Evolutionary conservation across 2,888 invertebrate species (phyloP).

Genomic region (Biston stratarius): DNA sequence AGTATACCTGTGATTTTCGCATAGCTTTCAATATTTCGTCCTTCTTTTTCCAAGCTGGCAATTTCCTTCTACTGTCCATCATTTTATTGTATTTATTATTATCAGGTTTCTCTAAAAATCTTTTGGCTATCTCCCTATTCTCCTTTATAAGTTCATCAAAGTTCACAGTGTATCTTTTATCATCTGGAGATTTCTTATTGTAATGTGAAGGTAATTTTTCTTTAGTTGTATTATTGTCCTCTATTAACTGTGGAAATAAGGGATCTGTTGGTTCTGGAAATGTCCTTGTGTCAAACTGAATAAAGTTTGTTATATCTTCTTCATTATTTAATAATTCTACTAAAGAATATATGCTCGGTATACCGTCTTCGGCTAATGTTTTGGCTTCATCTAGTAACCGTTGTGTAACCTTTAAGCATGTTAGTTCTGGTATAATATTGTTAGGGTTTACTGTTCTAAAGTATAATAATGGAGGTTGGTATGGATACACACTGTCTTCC

Average conservation of each 20-base stretch:
- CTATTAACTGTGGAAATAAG: constrained; percentile 87
- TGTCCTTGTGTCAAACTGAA: constrained; percentile 83
- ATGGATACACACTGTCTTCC: constrained; percentile 90
- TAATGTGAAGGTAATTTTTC: constrained; percentile 87
- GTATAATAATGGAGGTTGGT: constrained; percentile 90
- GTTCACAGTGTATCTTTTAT: constrained; percentile 80
- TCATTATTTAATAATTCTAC: constrained; percentile 90
- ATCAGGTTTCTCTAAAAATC: constrained; percentile 87
- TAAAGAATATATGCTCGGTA: constrained; percentile 90
- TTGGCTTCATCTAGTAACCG: constrained; percentile 90
- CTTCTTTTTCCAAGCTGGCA: constrained; percentile 91
- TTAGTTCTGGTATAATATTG: constrained; percentile 87
- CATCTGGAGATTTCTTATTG: constrained; percentile 86
- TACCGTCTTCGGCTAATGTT: constrained; percentile 88
- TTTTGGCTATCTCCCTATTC: constrained; percentile 87
- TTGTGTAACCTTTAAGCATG: constrained; percentile 89
- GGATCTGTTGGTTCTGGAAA: constrained; percentile 85
- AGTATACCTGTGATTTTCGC: constrained; percentile 84
- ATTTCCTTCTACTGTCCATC: constrained; percentile 86
- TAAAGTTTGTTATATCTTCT: constrained; percentile 87
- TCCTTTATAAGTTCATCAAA: constrained; percentile 86
- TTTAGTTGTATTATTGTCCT: constrained; percentile 61
- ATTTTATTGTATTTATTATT: constrained; percentile 89
- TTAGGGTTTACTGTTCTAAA: constrained; percentile 87
- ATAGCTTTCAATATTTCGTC: constrained; percentile 89